Evolutionary conservation across 2,888 invertebrate genomes (phyloP), one percentile per base, ranked within the genome.

Genomic region (Ochlodes sylvanus): DNA sequence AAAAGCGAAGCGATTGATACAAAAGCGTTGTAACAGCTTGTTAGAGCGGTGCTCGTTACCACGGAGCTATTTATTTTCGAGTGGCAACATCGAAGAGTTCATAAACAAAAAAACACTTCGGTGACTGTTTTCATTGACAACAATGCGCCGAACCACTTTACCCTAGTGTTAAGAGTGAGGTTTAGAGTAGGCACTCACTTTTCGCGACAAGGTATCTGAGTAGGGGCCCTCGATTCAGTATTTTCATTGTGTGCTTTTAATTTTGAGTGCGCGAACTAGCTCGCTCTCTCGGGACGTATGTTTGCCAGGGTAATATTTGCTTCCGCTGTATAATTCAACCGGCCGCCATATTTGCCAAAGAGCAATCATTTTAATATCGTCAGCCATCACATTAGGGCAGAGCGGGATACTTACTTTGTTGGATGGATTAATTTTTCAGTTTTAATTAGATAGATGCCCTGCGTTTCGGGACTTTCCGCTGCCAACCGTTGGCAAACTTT

Each of bases 161-260:
- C 77, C 81, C 78, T 79, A 87, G 86, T 88, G 92, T 90, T 94
- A 92, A 89, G 88, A 89, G 89, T 82, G 85, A 83, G 82, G 80
- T 77, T 81, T 85, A 80, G 82, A 91, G 90, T 83, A 85, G 78
- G 86, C 88, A 86, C 92, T 91, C 85, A 92, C 88, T 92, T 91
- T 92, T 90, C 90, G 92, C 91, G 92, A 92, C 90, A 88, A 89
- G 89, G 89, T 88, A 89, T 88, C 89, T 77, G 82, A 89, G 86
- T 86, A 87, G 88, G 88, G 89, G 85, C 79, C 78, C 86, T 86
- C 82, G 73, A 87, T 85, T 81, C 92, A 90, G 92, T 94, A 94
- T 94, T 94, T 94, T 94, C 94, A 94, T 94, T 94, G 94, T 94
- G 88, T 94, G 93, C 94, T 94, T 94, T 94, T 94, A 94, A 94